Evolutionary conservation across 2,888 invertebrate genomes (phyloP).

Genomic region (Aricia artaxerxes): DNA sequence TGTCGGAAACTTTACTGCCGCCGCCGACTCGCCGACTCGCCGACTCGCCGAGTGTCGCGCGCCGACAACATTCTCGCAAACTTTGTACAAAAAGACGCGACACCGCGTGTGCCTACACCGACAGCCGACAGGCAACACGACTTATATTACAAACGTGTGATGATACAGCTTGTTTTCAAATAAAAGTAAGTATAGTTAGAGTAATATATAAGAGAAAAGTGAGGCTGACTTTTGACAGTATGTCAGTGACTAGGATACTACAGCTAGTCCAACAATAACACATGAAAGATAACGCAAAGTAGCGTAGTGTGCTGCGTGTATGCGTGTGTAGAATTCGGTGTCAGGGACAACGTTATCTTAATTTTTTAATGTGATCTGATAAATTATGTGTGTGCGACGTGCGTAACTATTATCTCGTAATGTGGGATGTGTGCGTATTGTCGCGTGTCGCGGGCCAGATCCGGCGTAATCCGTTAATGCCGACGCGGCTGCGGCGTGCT

Average conservation of each 20-base stretch:
- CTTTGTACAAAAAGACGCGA: constrained; percentile 24
- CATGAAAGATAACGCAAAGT: too few species aligned
- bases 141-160: neutral
- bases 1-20: constrained; percentile 10
- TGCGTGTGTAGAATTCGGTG: too few species aligned
- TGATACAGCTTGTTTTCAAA: neutral
- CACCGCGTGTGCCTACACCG: neutral
- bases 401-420: neutral
- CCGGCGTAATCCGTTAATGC: constrained; percentile 11
- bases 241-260: too few species aligned
- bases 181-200: too few species aligned
- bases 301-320: too few species aligned
- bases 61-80: constrained; percentile 24
- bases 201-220: too few species aligned
- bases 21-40: neutral
- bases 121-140: neutral
- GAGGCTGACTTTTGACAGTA: too few species aligned
- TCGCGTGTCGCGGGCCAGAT: neutral
- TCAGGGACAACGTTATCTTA: too few species aligned
- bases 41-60: neutral
- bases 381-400: neutral
- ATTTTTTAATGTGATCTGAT: too few species aligned
- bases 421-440: neutral
- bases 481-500: constrained; percentile 17
- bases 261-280: too few species aligned